Percentiles rank a stretch among this genome's conserved stretches.
phyloP scores from a whole-genome alignment of 2,888 invertebrate species.

The Coronaproctus castanopsis region DNA sequence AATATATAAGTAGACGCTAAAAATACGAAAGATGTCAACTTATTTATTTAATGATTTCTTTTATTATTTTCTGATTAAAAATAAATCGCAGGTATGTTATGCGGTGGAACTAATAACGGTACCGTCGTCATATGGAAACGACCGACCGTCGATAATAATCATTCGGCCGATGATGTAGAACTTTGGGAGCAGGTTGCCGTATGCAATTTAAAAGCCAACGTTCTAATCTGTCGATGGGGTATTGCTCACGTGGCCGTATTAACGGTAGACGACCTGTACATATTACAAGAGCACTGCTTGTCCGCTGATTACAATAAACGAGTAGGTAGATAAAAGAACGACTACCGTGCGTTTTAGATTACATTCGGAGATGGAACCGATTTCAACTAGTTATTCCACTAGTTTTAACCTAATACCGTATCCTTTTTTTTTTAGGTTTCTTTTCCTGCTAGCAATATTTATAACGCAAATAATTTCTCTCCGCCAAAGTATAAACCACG shows the following conservation, averaged over 20 bases:
- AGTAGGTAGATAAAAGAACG: too few species aligned
- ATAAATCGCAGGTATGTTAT: conserved; percentile 49
- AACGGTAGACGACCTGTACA: conserved; percentile 36
- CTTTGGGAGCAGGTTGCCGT: conserved; percentile 60
- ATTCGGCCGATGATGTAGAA: conserved; percentile 27
- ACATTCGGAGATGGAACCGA: too few species aligned
- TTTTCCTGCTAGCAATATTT: too few species aligned
- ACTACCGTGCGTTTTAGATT: too few species aligned
- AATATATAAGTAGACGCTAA: too few species aligned
- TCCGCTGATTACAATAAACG: conserved; percentile 18
- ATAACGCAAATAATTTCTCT: too few species aligned
- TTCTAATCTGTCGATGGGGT: conserved; percentile 40
- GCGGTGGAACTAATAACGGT: conserved; percentile 77
- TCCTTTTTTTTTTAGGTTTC: too few species aligned
- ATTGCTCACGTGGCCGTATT: conserved; percentile 51
- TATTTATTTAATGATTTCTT: background rate
- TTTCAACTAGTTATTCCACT: too few species aligned
- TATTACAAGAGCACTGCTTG: conserved; percentile 35
- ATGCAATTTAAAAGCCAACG: conserved; percentile 26
- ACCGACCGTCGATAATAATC: too few species aligned
- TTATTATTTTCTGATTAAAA: too few species aligned
- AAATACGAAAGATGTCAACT: background rate
- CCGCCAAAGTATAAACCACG: too few species aligned
- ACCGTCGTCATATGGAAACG: conserved; percentile 68
- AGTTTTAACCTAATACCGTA: too few species aligned